These are phyloP conservation scores for Micrasema minimum DNA, from an alignment of 1,140 invertebrate species.

Conservation along the genomic window DNA sequence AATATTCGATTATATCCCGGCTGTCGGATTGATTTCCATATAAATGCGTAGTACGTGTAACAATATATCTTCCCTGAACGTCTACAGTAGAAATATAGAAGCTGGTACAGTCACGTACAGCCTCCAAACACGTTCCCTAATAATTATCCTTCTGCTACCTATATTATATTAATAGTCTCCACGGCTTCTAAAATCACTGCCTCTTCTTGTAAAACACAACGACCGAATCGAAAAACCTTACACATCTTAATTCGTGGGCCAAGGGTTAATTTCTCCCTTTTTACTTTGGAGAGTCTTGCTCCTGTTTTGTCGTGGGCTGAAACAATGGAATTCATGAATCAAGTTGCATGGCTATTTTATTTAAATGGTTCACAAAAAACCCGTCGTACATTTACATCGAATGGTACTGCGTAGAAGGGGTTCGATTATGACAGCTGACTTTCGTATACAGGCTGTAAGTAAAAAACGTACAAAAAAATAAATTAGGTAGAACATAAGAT, in stretches of 20 bases:
- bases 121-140: constrained; percentile 24
- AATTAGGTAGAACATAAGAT: no score
- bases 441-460: no score
- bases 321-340: constrained; percentile 32
- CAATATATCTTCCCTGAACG: constrained; percentile 19
- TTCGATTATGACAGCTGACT: no score
- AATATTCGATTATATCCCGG: constrained; percentile 29
- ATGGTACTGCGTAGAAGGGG: no score
- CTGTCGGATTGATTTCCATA: constrained; percentile 29
- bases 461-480: no score
- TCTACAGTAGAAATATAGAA: constrained; percentile 20
- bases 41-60: constrained; percentile 33
- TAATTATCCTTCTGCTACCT: constrained; percentile 33
- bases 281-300: neutral
- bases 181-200: neutral
- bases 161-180: constrained; percentile 28
- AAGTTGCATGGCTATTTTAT: constrained; percentile 13
- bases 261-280: neutral
- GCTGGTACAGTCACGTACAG: constrained; percentile 15
- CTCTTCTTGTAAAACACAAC: neutral
- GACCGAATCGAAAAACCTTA: neutral
- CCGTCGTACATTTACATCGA: no score
- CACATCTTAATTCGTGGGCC: neutral
- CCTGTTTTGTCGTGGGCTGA: constrained; percentile 15
- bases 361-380: constrained; percentile 15